Evolutionary conservation across 2,888 invertebrate genomes (phyloP), one percentile per base, ranked within the genome.

Genomic region (Diloba caeruleocephala): DNA sequence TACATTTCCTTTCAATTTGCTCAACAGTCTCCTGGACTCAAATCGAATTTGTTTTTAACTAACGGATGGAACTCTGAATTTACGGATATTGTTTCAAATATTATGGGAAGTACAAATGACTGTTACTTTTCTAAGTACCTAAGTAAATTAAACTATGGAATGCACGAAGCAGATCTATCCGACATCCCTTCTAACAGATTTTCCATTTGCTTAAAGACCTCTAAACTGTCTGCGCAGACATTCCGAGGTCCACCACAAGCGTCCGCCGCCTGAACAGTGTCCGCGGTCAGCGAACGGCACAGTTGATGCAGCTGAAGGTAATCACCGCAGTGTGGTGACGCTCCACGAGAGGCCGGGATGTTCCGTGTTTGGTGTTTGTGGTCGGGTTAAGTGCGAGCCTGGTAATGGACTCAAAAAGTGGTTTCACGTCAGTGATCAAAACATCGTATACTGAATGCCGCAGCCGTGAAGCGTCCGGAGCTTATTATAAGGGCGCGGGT

Each of bases 201-300:
- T 28, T 3, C 2, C 28, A 28, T 28, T 12, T 2, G 1, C 8
- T 3, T 5, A 25, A 32, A 26, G 17, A 28, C 44, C 58, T 29
- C 36, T 50, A 44, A 64, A 43, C 26, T 3, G 31, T 37, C 19
- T 57, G 36, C 23, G 19, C 32, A 50, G 19, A 28, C 58, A 57
- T 49, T 57, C 28, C 28, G 43, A 37, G 42, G 56, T 55, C 5
- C 9, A 63, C 57, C 64, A 17, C 57, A 60, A 34, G n/a, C 17
- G 21, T 7, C 10, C 6, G 17, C 14, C 19, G 1, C 17, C 7
- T 15, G 31, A 39, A 25, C 57, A 29, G 12, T 36, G 31, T 21
- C 49, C 12, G 42, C 38, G 41, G 34, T 29, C 10, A 21, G 12
- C 34, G 23, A 14, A 21, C 17, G 12, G n/a, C 13, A 19, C 37